A percentile compares a stretch with the other conserved stretches of the same genome.
Conservation (phyloP, 2,888 invertebrate genomes). For the Neoscelio sp. region DNA sequence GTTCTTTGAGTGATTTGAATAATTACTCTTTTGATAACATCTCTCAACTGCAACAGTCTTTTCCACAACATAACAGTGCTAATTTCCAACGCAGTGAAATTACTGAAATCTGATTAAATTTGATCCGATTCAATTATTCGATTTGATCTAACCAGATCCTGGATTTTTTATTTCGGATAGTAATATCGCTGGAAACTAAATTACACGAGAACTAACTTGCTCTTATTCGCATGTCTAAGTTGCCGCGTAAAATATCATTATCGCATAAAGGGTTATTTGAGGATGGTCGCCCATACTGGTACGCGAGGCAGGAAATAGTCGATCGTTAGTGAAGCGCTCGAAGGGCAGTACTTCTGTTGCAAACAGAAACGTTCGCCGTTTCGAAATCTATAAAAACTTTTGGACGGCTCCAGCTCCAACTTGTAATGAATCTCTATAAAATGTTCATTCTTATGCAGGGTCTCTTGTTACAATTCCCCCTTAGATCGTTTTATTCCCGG, state of each 20-base stretch:
- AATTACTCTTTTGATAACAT: too few relatives aligned
- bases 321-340: slow-evolving; percentile 59
- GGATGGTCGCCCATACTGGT: slow-evolving; percentile 46
- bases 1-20: too few relatives aligned
- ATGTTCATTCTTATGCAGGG: slow-evolving; percentile 70
- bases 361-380: slow-evolving; percentile 69
- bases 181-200: slow-evolving; percentile 46
- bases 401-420: slow-evolving; percentile 61
- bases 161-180: slow-evolving; percentile 15
- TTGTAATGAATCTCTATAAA: slow-evolving; percentile 73
- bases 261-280: slow-evolving; percentile 65
- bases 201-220: slow-evolving; percentile 57
- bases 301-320: slow-evolving; percentile 46
- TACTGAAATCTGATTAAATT: slow-evolving; percentile 26
- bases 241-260: slow-evolving; percentile 63
- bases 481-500: slow-evolving; percentile 60
- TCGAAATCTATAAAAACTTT: slow-evolving; percentile 75
- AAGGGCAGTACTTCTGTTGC: slow-evolving; percentile 45
- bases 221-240: slow-evolving; percentile 58
- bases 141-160: slow-evolving; percentile 3
- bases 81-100: slow-evolving; percentile 16
- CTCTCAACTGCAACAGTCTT: background rate
- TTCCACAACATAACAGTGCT: background rate
- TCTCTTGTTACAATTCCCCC: slow-evolving; percentile 62
- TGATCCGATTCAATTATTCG: slow-evolving; percentile 24